Base-by-base conservation (phyloP, 2,888 invertebrate genomes). In the Alcis repandata region DNA sequence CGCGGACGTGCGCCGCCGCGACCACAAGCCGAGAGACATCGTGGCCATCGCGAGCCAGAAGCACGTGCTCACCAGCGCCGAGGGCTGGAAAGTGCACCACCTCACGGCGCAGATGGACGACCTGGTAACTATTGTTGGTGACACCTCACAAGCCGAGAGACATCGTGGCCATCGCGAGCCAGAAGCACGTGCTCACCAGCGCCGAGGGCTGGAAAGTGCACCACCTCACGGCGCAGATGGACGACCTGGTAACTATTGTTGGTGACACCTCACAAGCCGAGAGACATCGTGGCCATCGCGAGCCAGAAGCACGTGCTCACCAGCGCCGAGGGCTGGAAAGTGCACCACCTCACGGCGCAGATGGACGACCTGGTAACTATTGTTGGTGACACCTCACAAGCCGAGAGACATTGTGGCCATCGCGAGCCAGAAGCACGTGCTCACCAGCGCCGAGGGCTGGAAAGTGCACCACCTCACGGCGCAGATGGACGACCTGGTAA, bases 21-120 rank as follows among this genome's bases (percentile, higher is more conserved):
- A 98, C 85, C 95, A 97, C 69, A 95, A 97, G 67, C 96, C 98
- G 0, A 69, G 83, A 0, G 90, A 90, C 79, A 96, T 99, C 45
- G 96, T 96, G 81, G 98, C 98, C 89, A 94, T 99, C 78, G 98
- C 98, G 33, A 97, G 97, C 88, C 98, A 98, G 87, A 96, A 96
- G 72, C 96, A 97, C 82, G 97, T 98, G 57, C 92, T 97, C 72
- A 96, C 97, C 80, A 98, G 97, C 89, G 96, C 98, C 17, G 97
- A 97, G 75, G 99, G 99, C 0, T 99, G 99, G 99, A 99, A 98
- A 92, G 95, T 99, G 67, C 96, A 97, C 92, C 98, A 98, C 86
- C 94, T 99, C 75, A 97, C 97, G 41, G 96, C 98, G 46, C 98
- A 98, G 93, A 97, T 99, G 96, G 98, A 98, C 80, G 98, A 98